These are phyloP conservation scores for Pygoscelis antarcticus DNA, from an alignment of 2,113 vertebrate species.

Conservation along the genomic window DNA sequence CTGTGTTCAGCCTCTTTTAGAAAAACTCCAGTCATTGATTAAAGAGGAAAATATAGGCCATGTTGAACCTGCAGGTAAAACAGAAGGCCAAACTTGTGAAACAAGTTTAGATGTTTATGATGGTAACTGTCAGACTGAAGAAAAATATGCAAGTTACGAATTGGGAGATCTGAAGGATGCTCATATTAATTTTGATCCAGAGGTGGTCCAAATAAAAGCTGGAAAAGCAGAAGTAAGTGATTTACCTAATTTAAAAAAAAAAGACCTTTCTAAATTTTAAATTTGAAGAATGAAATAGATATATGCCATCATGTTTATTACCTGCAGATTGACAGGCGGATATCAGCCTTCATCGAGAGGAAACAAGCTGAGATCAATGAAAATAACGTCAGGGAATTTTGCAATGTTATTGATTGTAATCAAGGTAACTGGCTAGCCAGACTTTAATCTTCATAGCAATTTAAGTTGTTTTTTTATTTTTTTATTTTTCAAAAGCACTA, in stretches of 20 bases:
- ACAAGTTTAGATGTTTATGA: conserved; percentile 41
- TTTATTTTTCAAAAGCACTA: not conserved
- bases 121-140: conserved; percentile 64
- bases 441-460: conserved; percentile 66
- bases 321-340: conserved; percentile 95
- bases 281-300: conserved; percentile 67
- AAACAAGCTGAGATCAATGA: conserved; percentile 99
- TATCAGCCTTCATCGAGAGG: conserved; percentile 99
- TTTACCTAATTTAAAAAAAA: not conserved
- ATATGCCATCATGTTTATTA: conserved; percentile 63
- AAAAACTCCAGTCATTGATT: conserved; percentile 82
- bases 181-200: conserved; percentile 78
- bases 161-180: conserved; percentile 69
- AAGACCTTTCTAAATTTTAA: conserved; percentile 41
- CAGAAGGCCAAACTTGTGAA: conserved; percentile 57
- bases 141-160: conserved; percentile 62
- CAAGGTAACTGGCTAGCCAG: conserved; percentile 87
- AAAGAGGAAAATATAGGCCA: conserved; percentile 53
- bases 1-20: conserved; percentile 82
- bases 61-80: conserved; percentile 66
- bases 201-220: conserved; percentile 94
- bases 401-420: conserved; percentile 99
- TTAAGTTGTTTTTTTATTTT: not conserved
- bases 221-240: conserved; percentile 93
- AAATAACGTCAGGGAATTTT: conserved; percentile 99